These are phyloP conservation scores for Phenacoccus solenopsis DNA, from an alignment of 1,140 invertebrate species.

Conservation along the genomic window DNA sequence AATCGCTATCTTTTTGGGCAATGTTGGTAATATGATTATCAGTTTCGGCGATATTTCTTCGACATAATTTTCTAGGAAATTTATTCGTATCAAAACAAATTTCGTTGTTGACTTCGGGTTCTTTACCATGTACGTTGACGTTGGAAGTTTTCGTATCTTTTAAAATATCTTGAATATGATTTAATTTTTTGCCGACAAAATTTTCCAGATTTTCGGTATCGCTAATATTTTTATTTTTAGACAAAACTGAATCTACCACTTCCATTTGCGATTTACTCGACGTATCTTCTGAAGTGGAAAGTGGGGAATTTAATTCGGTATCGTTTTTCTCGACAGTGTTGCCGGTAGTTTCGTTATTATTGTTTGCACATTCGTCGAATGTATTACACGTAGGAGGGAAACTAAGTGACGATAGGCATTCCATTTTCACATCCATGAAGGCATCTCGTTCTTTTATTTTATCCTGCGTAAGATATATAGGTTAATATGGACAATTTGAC, in stretches of 20 bases:
- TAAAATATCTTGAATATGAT: slow-evolving; percentile 41
- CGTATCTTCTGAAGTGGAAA: background rate
- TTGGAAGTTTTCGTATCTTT: slow-evolving; percentile 52
- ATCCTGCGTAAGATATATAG: too few species aligned
- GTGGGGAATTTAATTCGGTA: background rate
- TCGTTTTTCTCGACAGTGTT: background rate
- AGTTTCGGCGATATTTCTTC: slow-evolving; percentile 19
- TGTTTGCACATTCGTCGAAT: background rate
- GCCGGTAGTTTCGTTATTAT: background rate
- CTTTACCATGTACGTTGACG: slow-evolving; percentile 45
- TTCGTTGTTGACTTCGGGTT: slow-evolving; percentile 40
- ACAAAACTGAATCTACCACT: background rate
- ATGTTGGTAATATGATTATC: slow-evolving; percentile 24
- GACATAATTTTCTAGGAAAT: slow-evolving; percentile 39
- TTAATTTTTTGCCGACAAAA: slow-evolving; percentile 19
- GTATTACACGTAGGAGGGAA: background rate
- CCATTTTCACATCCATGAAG: background rate
- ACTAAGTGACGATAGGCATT: background rate
- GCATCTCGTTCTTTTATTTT: background rate
- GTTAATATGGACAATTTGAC: too few species aligned
- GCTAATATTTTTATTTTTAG: slow-evolving; percentile 25
- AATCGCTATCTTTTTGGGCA: slow-evolving; percentile 22
- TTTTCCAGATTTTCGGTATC: slow-evolving; percentile 29
- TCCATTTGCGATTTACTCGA: background rate
- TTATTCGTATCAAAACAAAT: slow-evolving; percentile 48